These are phyloP conservation scores for Isoperla grammatica DNA, from an alignment of 2,888 invertebrate genomes.

Conservation along the genomic window DNA sequence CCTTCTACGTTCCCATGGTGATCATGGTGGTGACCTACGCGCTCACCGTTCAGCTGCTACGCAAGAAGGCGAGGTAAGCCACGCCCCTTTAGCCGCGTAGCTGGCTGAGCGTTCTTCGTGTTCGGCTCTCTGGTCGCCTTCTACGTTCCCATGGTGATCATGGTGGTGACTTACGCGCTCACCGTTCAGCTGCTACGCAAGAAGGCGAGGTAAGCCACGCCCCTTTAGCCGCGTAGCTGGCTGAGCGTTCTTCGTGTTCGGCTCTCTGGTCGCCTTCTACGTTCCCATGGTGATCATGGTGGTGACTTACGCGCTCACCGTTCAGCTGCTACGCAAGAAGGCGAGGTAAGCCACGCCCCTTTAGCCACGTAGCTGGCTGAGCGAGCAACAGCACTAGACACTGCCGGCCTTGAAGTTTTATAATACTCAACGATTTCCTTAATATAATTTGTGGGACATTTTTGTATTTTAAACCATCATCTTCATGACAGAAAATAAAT, in stretches of 20 bases:
- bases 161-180: constrained; percentile 87
- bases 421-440: too few species aligned
- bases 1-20: constrained; percentile 93
- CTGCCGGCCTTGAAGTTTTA: constrained; percentile 1
- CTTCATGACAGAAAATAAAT: too few species aligned
- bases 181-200: constrained; percentile 81
- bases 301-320: constrained; percentile 83
- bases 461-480: too few species aligned
- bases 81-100: constrained; percentile 45
- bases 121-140: constrained; percentile 91
- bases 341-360: constrained; percentile 45
- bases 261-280: constrained; percentile 90
- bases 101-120: constrained; percentile 56
- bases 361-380: constrained; percentile 45
- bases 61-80: constrained; percentile 60
- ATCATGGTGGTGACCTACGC: constrained; percentile 92
- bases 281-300: constrained; percentile 95
- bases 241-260: constrained; percentile 69
- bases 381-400: too few species aligned
- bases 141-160: constrained; percentile 91
- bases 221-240: constrained; percentile 45
- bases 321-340: constrained; percentile 75
- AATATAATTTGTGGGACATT: too few species aligned
- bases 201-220: constrained; percentile 52
- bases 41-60: constrained; percentile 79